These are phyloP conservation scores for Alligator sinensis DNA, from an alignment of 2,113 vertebrate genomes.

Conservation along the genomic window DNA sequence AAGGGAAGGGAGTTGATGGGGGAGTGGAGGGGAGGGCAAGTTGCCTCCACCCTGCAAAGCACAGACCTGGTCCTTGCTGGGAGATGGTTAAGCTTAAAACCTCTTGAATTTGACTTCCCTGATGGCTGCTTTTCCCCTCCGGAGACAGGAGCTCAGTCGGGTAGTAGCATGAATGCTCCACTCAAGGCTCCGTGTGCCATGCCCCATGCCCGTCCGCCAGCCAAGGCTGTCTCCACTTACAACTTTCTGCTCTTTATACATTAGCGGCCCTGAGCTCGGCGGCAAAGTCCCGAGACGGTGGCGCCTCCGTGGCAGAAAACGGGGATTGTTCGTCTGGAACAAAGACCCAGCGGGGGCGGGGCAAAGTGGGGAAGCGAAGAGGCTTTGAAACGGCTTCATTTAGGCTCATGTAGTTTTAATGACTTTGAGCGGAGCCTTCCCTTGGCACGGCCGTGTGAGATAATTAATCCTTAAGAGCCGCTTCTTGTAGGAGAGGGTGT, in stretches of 20 bases:
- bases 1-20: not conserved
- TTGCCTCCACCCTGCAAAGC: not conserved
- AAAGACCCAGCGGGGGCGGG: accelerated
- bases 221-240: not conserved
- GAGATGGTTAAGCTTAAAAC: no score
- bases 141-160: not conserved
- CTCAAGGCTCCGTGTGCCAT: not conserved
- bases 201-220: no score
- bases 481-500: not conserved
- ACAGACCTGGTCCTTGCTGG: no score
- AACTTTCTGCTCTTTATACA: not conserved
- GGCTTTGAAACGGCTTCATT: accelerated
- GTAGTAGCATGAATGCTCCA: not conserved
- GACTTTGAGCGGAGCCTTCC: not conserved
- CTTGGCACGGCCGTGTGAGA: not conserved
- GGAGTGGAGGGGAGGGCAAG: not conserved
- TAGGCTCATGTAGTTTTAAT: not conserved
- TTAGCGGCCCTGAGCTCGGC: not conserved
- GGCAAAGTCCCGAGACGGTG: not conserved
- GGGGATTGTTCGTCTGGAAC: accelerated
- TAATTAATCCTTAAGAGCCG: conserved; percentile 48
- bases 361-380: not conserved
- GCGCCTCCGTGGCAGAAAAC: no score
- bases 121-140: not conserved
- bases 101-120: not conserved